Base-by-base conservation (phyloP, 2,888 invertebrate genomes). In the Choristoneura rosaceana region DNA sequence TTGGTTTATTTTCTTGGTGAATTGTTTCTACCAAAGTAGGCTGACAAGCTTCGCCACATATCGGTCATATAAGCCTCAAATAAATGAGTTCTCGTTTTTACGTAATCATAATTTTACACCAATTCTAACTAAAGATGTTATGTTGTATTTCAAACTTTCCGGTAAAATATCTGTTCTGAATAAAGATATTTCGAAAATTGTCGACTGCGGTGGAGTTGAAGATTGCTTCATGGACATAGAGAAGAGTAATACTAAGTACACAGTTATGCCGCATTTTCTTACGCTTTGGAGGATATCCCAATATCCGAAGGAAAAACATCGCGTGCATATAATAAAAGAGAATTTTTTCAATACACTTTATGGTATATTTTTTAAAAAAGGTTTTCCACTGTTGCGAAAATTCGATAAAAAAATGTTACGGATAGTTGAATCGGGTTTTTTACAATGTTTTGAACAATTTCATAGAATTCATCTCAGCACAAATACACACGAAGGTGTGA, bases 1-100 rank as follows among this genome's bases (percentile, higher is more conserved):
- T 0, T 75, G 74, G 74, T 76, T 70, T 64, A 17, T 68, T 14
- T 74, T 75, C 41, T 55, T 75, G 15, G 47, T 75, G 0, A 69
- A 47, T 9, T 59, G 43, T 38, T 73, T 68, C 45, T 76, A 74
- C 60, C 60, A 73, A 12, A 71, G 66, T 17, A 61, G 63, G 12
- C 17, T 75, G 15, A 74, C 74, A 0, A 70, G 70, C 64, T 71
- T 59, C 15, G 52, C 69, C 38, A 75, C 75, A 0, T 74, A 71
- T 25, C 66, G 74, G 8, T 50, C 50, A 4, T 50, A 63, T 12
- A 68, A 70, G 12, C 62, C 71, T 4, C 67, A 63, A 34, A n/a
- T 73, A 8, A 67, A 71, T 14, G 66, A 69, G n/a, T 41, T 69
- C 8, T 52, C 47, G n/a, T 1, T 61, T 33, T 17, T 75, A 33